Conservation (phyloP, 2,888 invertebrate species). For the Drosophila nigricruria region DNA sequence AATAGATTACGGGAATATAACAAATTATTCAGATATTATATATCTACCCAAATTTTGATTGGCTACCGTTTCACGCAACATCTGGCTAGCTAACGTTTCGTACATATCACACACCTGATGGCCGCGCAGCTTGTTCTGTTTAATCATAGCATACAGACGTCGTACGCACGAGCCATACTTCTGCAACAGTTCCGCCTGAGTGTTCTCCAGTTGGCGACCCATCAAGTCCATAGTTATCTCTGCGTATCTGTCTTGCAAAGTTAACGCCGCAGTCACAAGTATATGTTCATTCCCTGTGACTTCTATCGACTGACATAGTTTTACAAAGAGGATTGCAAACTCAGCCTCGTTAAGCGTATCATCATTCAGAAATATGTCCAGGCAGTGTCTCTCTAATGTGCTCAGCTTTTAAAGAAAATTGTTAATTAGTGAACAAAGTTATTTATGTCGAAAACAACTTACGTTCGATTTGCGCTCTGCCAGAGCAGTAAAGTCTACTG, state of each 20-base stretch:
- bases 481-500: conserved; percentile 42
- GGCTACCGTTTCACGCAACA: conserved; percentile 21
- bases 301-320: conserved; percentile 42
- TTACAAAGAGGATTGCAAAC: conserved; percentile 37
- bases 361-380: conserved; percentile 50
- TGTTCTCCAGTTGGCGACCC: neutral
- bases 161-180: conserved; percentile 35
- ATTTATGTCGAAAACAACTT: neutral
- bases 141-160: conserved; percentile 42
- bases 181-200: conserved; percentile 21
- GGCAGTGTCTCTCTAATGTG: conserved; percentile 39
- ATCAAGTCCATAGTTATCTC: conserved; percentile 17
- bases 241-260: conserved; percentile 31
- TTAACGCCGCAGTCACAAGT: conserved; percentile 14
- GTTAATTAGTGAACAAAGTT: neutral
- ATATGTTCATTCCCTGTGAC: conserved; percentile 49
- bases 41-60: conserved; percentile 39
- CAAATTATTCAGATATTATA: no score
- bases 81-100: conserved; percentile 28
- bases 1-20: neutral
- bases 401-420: conserved; percentile 34
- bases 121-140: conserved; percentile 33
- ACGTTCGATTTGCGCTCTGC: conserved; percentile 19
- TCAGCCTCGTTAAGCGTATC: conserved; percentile 47
- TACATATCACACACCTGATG: conserved; percentile 43